Base-by-base conservation (phyloP, 2,888 invertebrate genomes). In the Acleris literana region DNA sequence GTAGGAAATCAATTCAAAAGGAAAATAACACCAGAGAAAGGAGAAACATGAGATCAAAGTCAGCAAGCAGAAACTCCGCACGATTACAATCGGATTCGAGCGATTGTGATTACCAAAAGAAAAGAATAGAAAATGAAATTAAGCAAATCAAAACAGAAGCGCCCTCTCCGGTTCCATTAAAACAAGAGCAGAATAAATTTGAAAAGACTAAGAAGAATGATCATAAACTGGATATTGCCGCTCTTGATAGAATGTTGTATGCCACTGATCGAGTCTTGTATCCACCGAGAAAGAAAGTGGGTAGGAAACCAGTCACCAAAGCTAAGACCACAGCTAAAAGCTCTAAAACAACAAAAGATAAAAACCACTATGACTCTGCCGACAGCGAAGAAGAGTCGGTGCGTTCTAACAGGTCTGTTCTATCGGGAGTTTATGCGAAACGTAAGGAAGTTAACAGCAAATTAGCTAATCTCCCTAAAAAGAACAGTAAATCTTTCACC, bases 231-330 rank as follows among this genome's bases (percentile, higher is more conserved):
- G 93, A 93, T 80, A 92, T 93, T 70, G 92, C 93, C 16, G 94
- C 94, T 57, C 91, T 95, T 76, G 95, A 95, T 82, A 94, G 95
- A 75, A 94, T 95, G 80, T 87, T 95, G 76, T 96, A 95, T 78
- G 96, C 95, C 66, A 95, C 96, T 0, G 96, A 96, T 76, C 92
- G 96, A 72, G 96, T 96, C 1, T 84, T 96, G 16, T 96, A 96
- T 86, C 96, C 96, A 0, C 96, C 96, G 0, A 94, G 96, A 66
- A 93, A 96, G 70, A 96, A 95, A 85, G 95, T 94, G 51, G 95
- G 96, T 0, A 92, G 96, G 69, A 95, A 95, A 62, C 94, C 94
- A 13, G 87, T 88, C 72, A 87, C 77, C 68, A 92, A 92, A 79
- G 76, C 93, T 2, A 94, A 89, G 75, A 57, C 9, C 9, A 33